Percentiles rank a stretch among this genome's conserved stretches.
These are phyloP conservation scores for Drosophila atripex DNA, from an alignment of 2,888 invertebrate genomes.

Conservation along the genomic window DNA sequence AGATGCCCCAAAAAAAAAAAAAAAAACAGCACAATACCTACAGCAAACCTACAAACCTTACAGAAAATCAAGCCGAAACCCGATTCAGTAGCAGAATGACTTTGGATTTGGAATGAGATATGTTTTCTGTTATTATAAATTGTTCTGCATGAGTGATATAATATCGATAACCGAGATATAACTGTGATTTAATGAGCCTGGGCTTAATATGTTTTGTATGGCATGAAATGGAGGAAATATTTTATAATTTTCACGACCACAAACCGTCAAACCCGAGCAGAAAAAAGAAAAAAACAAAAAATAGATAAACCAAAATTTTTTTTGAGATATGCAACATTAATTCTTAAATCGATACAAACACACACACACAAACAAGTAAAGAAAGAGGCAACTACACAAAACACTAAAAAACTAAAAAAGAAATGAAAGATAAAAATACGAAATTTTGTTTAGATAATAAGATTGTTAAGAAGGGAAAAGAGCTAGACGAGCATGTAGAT, in stretches of 20 bases:
- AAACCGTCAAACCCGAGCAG: constrained; percentile 20
- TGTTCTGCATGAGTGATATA: constrained; percentile 62
- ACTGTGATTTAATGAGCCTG: constrained; percentile 51
- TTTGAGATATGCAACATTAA: constrained; percentile 49
- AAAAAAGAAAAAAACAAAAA: constrained; percentile 18
- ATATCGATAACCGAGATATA: constrained; percentile 49
- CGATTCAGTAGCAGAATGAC: constrained; percentile 23
- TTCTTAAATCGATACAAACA: constrained; percentile 47
- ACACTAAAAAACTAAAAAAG: constrained; percentile 37
- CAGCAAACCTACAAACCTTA: neutral
- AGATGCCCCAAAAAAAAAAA: constrained; percentile 20
- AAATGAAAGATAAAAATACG: constrained; percentile 38
- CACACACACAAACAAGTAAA: constrained; percentile 55
- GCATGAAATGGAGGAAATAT: constrained; percentile 23
- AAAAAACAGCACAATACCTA: neutral
- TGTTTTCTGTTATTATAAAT: constrained; percentile 40
- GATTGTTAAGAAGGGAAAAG: constrained; percentile 46
- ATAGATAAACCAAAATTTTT: constrained; percentile 46
- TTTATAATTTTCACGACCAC: constrained; percentile 16
- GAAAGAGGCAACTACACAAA: constrained; percentile 71
- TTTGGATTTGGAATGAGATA: constrained; percentile 20
- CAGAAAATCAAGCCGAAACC: constrained; percentile 1
- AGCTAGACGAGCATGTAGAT: constrained; percentile 39
- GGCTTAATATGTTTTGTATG: constrained; percentile 51
- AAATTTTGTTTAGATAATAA: constrained; percentile 61